phyloP scores from a whole-genome alignment of 2,888 invertebrate genomes.

The Malacosoma neustria region DNA sequence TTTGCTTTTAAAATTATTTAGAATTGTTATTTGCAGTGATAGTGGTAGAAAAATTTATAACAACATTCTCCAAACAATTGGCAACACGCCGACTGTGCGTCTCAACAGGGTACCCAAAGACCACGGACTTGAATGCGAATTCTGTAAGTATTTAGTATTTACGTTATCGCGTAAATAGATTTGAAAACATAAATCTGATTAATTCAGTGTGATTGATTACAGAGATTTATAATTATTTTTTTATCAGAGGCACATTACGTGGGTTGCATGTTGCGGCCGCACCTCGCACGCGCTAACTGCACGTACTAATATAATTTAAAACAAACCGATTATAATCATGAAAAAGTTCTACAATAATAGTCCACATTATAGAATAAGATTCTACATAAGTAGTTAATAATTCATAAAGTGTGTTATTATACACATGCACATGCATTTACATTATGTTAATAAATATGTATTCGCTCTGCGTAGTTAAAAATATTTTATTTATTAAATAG shows the following conservation, averaged over 20 bases:
- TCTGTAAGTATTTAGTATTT: constrained; percentile 84
- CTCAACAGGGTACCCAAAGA: constrained; percentile 84
- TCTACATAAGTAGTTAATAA: no score
- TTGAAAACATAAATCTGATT: neutral
- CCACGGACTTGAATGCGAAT: constrained; percentile 85
- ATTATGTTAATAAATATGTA: no score
- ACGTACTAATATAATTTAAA: neutral
- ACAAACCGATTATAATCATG: neutral
- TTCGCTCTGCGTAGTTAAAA: no score
- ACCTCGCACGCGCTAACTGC: neutral
- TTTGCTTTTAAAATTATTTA: no score
- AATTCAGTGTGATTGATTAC: neutral
- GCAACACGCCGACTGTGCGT: constrained; percentile 85
- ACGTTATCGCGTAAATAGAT: neutral
- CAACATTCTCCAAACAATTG: constrained; percentile 82
- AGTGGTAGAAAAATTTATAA: constrained; percentile 44
- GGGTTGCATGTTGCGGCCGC: neutral
- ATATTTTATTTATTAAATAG: no score
- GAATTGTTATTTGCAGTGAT: constrained; percentile 8
- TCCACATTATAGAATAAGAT: no score
- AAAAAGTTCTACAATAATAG: no score
- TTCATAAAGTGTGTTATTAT: no score
- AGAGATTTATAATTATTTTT: neutral
- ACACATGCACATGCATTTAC: no score
- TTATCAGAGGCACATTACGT: neutral